Base-by-base conservation (phyloP, 1,140 invertebrate genomes). In the Nomia melanderi region DNA sequence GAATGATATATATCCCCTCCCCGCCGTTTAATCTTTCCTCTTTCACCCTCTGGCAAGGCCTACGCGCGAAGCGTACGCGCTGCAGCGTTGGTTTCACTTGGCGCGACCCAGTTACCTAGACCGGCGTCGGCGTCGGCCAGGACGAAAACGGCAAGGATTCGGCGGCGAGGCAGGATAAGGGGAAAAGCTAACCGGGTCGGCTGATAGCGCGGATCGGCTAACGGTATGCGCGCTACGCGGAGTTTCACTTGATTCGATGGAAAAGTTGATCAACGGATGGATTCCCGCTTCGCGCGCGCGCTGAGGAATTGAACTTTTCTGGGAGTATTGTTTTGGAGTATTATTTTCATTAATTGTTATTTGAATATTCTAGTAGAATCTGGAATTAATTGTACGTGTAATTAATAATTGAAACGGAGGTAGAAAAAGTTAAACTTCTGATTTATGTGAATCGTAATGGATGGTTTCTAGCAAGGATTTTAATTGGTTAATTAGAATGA, bases 81-180 rank as follows among this genome's bases (percentile, higher is more conserved):
- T n/a, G 65, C 76, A 78, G 77, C 53, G 74, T n/a, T 70, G 83
- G 87, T 89, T 89, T 89, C 88, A 89, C 88, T 89, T 89, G 85
- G 81, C 73, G 31, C 69, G 86, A 87, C 88, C 88, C 57, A 88
- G 87, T 84, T 86, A 63, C 11, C 27, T 31, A 36, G 33, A 72
- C 31, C 11, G 20, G 23, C 44, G 7, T 2, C 70, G 29, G 23
- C 33, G 74, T 72, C 64, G 25, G 27, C 17, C 76, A 82, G 70
- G 77, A 84, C 78, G 76, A 75, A 76, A 63, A 79, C 62, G 64
- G 64, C 70, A 62, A 69, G 80, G 84, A 80, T 78, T 56, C 39
- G 41, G n/a, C 53, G 29, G 69, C 5, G 29, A 23, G 25, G 12
- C 47, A 67, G 69, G 72, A 64, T 69, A 71, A 53, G 57, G 47